These are phyloP conservation scores for Lasioglossum zephyrum DNA, from an alignment of 2,888 invertebrate species.

Conservation along the genomic window DNA sequence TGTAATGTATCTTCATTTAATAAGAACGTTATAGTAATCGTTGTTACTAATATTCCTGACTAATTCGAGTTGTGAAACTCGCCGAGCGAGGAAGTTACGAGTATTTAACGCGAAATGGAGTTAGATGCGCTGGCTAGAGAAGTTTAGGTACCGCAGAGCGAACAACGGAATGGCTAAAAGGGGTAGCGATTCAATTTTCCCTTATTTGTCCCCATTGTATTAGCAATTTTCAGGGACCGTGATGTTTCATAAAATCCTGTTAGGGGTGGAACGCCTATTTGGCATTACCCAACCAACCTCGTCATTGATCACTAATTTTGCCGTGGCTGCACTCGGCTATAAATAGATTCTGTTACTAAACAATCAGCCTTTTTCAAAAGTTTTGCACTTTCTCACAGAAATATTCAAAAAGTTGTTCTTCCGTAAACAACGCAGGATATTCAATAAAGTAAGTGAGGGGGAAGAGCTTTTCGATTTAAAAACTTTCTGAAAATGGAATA, in stretches of 20 bases:
- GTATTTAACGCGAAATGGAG: constrained; percentile 8
- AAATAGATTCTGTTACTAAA: background rate
- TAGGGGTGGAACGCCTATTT: background rate
- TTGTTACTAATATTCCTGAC: background rate
- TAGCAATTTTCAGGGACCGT: background rate
- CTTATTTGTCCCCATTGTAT: background rate
- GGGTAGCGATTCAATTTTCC: constrained; percentile 21
- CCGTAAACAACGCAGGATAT: no score
- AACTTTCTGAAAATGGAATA: background rate
- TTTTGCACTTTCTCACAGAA: accelerated
- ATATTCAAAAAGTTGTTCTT: background rate
- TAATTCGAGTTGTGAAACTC: background rate
- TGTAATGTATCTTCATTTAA: background rate
- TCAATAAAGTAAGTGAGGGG: no score
- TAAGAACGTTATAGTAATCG: background rate
- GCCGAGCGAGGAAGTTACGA: background rate
- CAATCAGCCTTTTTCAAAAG: background rate
- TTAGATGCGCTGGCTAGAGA: constrained; percentile 1
- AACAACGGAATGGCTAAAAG: constrained; percentile 22
- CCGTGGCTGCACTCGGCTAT: background rate
- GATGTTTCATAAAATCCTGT: constrained; percentile 16
- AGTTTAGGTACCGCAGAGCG: constrained; percentile 5
- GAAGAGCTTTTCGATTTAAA: background rate
- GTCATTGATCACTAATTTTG: background rate
- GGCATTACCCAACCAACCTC: background rate